A percentile compares a stretch with the other conserved stretches of the same genome.
These are phyloP conservation scores for Sclerurus mexicanus DNA, from an alignment of 2,113 vertebrate genomes.

Conservation along the genomic window DNA sequence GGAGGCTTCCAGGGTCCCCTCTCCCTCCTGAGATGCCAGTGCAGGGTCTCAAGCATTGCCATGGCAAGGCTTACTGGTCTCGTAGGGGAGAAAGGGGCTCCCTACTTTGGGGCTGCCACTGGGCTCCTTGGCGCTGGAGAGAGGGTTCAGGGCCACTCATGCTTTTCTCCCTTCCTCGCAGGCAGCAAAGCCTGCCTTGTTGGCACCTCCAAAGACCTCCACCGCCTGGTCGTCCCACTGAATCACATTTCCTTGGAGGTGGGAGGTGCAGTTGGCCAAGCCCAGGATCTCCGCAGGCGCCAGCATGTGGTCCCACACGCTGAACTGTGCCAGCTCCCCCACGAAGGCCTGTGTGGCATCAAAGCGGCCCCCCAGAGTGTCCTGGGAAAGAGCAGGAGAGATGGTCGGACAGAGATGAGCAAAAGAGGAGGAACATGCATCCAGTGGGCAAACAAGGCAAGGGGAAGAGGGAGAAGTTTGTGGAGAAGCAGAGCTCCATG, in stretches of 20 bases:
- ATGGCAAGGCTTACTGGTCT: background rate
- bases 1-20: background rate
- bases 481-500: background rate
- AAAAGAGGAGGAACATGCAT: background rate
- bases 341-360: conserved; percentile 95
- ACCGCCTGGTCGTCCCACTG: conserved; percentile 91
- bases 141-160: conserved; percentile 51
- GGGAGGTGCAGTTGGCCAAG: conserved; percentile 87
- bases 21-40: background rate
- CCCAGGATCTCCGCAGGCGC: conserved; percentile 82
- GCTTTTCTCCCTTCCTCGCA: conserved; percentile 84
- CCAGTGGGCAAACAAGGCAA: background rate
- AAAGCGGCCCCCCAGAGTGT: conserved; percentile 88
- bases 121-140: background rate
- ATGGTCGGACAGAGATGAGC: background rate
- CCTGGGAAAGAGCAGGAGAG: conserved; percentile 72
- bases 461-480: background rate
- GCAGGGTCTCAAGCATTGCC: fast-evolving
- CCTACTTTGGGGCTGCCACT: background rate
- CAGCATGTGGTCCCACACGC: conserved; percentile 91
- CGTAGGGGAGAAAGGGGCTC: background rate
- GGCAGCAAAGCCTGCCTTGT: conserved; percentile 81
- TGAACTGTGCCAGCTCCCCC: conserved; percentile 91
- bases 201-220: conserved; percentile 89
- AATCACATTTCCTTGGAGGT: conserved; percentile 85